Evolutionary conservation across 1,140 invertebrate genomes (phyloP).

Genomic region (Neuroterus valhalla): DNA sequence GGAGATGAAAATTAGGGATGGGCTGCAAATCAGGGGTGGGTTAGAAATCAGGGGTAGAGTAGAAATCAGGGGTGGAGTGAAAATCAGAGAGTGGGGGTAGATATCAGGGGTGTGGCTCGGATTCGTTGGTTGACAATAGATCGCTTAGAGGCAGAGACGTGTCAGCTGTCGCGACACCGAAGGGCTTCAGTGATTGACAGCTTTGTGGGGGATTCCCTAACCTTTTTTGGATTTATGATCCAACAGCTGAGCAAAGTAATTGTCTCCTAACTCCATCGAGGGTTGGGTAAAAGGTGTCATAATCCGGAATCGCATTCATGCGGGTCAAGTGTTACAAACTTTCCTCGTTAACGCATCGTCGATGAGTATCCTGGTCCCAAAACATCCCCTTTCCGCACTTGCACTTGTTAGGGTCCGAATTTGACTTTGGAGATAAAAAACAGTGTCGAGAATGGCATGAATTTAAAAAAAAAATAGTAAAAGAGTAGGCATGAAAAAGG

Average conservation of each 20-base stretch:
- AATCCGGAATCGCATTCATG: constrained; percentile 41
- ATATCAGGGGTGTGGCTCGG: constrained; percentile 41
- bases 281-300: constrained; percentile 18
- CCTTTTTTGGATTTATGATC: constrained; percentile 64
- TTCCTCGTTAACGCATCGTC: constrained; percentile 15
- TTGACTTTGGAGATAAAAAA: too few relatives aligned
- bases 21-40: constrained; percentile 37
- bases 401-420: too few relatives aligned
- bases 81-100: constrained; percentile 36
- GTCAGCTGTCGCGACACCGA: constrained; percentile 64
- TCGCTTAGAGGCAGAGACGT: constrained; percentile 64
- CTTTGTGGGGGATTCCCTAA: constrained; percentile 62
- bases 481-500: too few relatives aligned
- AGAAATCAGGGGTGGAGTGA: constrained; percentile 40
- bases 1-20: constrained; percentile 18
- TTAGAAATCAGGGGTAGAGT: too few relatives aligned
- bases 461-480: too few relatives aligned
- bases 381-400: neutral
- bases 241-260: constrained; percentile 30
- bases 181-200: constrained; percentile 67
- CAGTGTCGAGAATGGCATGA: too few relatives aligned
- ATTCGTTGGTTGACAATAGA: constrained; percentile 60
- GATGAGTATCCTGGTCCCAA: constrained; percentile 3
- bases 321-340: constrained; percentile 41
- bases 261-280: constrained; percentile 4